Base-by-base conservation (phyloP, 2,113 vertebrate genomes). In the Oryzias javanicus region DNA sequence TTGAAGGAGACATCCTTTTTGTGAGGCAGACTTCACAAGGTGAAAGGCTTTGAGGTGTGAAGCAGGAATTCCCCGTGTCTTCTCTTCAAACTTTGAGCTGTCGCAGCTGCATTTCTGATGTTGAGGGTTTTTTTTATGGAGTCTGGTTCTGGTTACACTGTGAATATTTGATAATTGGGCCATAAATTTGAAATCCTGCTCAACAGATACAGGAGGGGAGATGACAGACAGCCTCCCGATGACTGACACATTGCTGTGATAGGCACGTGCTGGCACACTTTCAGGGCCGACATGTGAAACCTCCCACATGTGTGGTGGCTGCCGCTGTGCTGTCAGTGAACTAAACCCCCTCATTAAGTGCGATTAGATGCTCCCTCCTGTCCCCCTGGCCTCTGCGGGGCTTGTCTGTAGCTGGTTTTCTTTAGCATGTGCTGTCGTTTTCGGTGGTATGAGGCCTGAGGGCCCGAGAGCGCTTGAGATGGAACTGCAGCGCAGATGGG, bases 1-100 rank as follows among this genome's bases (percentile, higher is more conserved):
- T 76, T 70, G 64, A 61, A 54, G 85, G 61, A 52, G 49, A 67
- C 61, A 76, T 44, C 12, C 4, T 19, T 24, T 67, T 42, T 72
- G 41, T 58, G 70, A 70, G 19, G 15, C 14, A 1, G 53, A 29
- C 62, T 56, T 82, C 20, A 57, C 25, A 68, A 18, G 59, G 22
- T 14, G 14, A 54, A 22, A 53, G 17, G 44, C 77, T 89, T 86
- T 86, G 83, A 86, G 64, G 74, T 76, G 51, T 20, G 55, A 45
- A 59, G 3, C 64, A 72, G 82, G 86, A 88, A 88, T 77, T 84
- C 76, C 88, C 79, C 68, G 3, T 1, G 55, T 78, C 24, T 48
- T 14, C 46, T 18, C 47, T 55, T 77, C 68, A 49, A 75, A 72
- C 58, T 66, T 59, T 47, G 71, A 22, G 54, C 46, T 41, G 29